Base-by-base conservation (phyloP, 1,140 invertebrate genomes). In the Cyrtorhinus lividipennis region DNA sequence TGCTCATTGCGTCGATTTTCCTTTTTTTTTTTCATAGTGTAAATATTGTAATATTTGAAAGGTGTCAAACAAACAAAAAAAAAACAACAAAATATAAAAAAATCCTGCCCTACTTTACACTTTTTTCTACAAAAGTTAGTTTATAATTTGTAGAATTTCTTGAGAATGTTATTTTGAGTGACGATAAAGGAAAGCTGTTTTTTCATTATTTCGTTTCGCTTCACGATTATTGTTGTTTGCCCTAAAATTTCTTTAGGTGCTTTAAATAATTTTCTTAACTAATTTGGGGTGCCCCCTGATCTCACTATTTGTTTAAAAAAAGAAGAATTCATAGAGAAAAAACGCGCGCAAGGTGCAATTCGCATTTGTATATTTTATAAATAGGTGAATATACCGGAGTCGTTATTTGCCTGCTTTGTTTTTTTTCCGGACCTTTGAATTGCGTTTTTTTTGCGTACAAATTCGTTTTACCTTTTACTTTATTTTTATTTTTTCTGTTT, bases 31-130 rank as follows among this genome's bases (percentile, higher is more conserved):
- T 63, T 57, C 38, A 59, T 48, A 60, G n/a, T 67, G 66, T 67
- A 67, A 62, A 67, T 67, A 67, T 53, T 65, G 64, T 67, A 67
- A 64, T 62, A 27, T 64, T n/a, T n/a, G n/a, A n/a, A n/a, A 65
- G 64, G 66, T 62, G 58, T 63, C 61, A n/a, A n/a, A n/a, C n/a
- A n/a, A n/a, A n/a, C n/a, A n/a, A n/a, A n/a, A n/a, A n/a, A n/a
- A n/a, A n/a, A n/a, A n/a, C n/a, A n/a, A n/a, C n/a, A n/a, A n/a
- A n/a, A n/a, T n/a, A n/a, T n/a, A n/a, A n/a, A n/a, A n/a, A 64
- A 66, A 59, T 66, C 67, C 67, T 66, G 67, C 67, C 67, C 67
- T 64, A 65, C 67, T 68, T 68, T 68, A 64, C 67, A 68, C 67
- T n/a, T 66, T 68, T 68, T 68, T 66, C 61, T 58, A 18, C 25